These are phyloP conservation scores for Pomacea canaliculata DNA, from an alignment of 2,888 invertebrate genomes.

Conservation along the genomic window DNA sequence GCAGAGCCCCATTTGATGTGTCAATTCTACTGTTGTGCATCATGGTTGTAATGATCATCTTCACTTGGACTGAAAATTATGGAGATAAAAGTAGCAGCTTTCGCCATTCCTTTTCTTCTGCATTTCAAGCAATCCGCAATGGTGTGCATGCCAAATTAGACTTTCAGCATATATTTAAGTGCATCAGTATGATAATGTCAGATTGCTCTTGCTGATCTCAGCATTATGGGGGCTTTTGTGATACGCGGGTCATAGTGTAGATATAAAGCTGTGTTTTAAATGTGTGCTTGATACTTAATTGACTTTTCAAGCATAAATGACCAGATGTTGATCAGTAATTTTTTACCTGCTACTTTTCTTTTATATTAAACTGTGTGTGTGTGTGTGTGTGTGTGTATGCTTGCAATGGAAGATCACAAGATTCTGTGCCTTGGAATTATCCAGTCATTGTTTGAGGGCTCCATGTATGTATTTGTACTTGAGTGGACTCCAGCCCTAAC, in stretches of 20 bases:
- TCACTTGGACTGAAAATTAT: constrained; percentile 68
- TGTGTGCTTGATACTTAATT: too few species aligned
- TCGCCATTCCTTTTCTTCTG: constrained; percentile 50
- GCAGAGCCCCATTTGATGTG: constrained; percentile 69
- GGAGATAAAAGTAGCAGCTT: constrained; percentile 61
- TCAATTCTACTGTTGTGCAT: constrained; percentile 57
- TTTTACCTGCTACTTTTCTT: too few species aligned
- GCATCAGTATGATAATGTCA: background rate
- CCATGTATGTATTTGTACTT: constrained; percentile 73
- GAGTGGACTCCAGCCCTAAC: constrained; percentile 73
- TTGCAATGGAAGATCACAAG: constrained; percentile 66
- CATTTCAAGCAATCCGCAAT: constrained; percentile 52
- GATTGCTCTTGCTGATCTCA: too few species aligned
- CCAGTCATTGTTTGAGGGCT: constrained; percentile 73
- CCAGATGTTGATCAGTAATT: too few species aligned
- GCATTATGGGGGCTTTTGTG: too few species aligned
- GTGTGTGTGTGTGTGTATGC: too few species aligned
- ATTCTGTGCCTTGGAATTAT: constrained; percentile 71
- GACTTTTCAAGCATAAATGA: too few species aligned
- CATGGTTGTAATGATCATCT: constrained; percentile 62
- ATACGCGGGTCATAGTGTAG: too few species aligned
- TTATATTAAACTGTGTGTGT: too few species aligned
- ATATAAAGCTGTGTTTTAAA: too few species aligned
- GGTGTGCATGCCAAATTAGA: constrained; percentile 40
- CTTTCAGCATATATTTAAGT: background rate